Conservation (phyloP, 2,797 vertebrate genomes). For the Vespertilio murinus region DNA sequence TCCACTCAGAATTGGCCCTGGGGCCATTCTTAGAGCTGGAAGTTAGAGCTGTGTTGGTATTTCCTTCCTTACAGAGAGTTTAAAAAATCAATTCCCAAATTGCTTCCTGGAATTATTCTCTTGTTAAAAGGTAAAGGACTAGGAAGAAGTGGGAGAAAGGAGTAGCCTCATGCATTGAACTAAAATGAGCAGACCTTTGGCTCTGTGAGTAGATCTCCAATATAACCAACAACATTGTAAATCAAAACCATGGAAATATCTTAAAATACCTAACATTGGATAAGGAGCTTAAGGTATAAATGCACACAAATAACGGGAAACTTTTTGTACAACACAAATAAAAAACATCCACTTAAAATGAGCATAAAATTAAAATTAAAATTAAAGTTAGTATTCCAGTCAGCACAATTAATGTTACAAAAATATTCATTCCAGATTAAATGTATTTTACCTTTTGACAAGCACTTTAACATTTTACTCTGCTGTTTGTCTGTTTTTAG, state of each 20-base stretch:
- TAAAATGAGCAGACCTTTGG: background rate
- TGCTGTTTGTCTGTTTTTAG: background rate
- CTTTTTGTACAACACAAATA: background rate
- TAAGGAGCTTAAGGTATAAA: background rate
- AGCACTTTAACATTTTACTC: background rate
- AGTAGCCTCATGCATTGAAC: background rate
- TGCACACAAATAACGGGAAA: background rate
- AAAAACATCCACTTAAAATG: background rate
- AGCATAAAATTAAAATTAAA: background rate
- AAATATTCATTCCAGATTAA: conserved; percentile 3
- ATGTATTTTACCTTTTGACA: background rate
- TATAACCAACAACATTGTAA: background rate
- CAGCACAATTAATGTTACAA: background rate
- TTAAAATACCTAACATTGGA: background rate
- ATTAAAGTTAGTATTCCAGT: background rate
- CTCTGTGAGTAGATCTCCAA: background rate
- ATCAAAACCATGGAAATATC: background rate
- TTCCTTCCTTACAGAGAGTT: background rate
- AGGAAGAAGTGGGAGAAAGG: background rate
- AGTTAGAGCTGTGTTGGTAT: background rate
- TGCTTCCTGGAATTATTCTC: background rate
- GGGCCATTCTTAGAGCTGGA: background rate
- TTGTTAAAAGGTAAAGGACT: background rate
- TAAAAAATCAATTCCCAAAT: background rate
- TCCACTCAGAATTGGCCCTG: background rate